Evolutionary conservation across 2,113 vertebrate species (phyloP).

Genomic region (Acanthisitta chloris): DNA sequence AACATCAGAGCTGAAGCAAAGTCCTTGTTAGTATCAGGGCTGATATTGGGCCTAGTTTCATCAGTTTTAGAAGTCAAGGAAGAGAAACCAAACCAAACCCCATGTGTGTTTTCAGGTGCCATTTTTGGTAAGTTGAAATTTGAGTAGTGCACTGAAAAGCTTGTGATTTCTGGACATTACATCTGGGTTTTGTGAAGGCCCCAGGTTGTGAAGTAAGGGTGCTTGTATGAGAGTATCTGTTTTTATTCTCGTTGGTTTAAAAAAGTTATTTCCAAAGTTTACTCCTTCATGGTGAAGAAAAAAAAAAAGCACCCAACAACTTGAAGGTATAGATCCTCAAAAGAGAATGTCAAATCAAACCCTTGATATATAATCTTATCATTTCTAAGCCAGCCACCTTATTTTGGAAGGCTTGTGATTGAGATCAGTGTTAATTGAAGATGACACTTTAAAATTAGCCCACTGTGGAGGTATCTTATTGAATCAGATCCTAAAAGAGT

Average conservation of each 20-base stretch:
- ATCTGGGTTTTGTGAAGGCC: neutral
- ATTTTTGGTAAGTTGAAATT: neutral
- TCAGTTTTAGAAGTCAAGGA: neutral
- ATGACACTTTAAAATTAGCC: constrained; percentile 28
- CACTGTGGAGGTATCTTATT: neutral
- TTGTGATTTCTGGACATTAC: neutral
- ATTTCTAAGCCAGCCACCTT: neutral
- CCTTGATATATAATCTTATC: constrained; percentile 27
- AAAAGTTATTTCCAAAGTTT: neutral
- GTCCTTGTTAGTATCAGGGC: neutral
- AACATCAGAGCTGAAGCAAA: neutral
- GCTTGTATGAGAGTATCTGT: neutral
- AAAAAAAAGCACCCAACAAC: neutral
- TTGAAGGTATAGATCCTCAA: neutral
- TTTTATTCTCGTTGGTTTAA: neutral
- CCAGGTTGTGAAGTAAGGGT: neutral
- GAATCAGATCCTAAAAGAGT: constrained; percentile 32
- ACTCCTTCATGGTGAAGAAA: neutral
- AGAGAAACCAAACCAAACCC: neutral
- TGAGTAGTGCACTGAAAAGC: neutral
- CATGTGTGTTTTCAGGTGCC: neutral
- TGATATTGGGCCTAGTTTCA: neutral
- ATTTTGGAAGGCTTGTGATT: neutral
- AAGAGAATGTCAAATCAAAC: neutral
- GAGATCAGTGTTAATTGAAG: constrained; percentile 47